phyloP scores from a whole-genome alignment of 2,888 invertebrate genomes.

The Caenorhabditis parvicauda region DNA sequence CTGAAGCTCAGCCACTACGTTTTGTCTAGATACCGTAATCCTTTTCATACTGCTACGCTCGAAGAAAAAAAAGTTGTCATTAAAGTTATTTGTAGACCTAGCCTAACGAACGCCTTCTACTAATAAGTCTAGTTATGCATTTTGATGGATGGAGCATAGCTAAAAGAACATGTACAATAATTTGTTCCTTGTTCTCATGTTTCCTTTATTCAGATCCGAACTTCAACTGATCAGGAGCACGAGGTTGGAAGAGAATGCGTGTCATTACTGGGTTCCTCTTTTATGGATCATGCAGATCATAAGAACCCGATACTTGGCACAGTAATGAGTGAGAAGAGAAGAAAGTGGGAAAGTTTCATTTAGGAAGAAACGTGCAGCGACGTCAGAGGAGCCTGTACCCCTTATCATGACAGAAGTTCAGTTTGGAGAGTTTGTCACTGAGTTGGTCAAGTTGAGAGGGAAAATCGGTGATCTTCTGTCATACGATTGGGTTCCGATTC shows the following conservation, averaged over 20 bases:
- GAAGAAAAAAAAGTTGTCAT: background rate
- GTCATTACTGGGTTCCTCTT: conserved; percentile 35
- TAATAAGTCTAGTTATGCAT: too few species aligned
- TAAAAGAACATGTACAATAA: too few species aligned
- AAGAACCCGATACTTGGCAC: conserved; percentile 15
- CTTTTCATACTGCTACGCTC: background rate
- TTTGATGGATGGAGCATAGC: too few species aligned
- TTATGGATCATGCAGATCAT: conserved; percentile 30
- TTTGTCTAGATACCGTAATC: too few species aligned
- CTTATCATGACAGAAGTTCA: conserved; percentile 23
- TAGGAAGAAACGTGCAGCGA: background rate
- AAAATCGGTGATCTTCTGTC: conserved; percentile 29
- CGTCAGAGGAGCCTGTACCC: background rate
- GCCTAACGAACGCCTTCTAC: too few species aligned
- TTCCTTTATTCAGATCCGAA: conserved; percentile 20
- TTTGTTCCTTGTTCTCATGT: background rate
- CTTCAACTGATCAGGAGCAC: conserved; percentile 12
- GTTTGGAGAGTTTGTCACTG: conserved; percentile 17
- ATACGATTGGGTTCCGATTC: conserved; percentile 44
- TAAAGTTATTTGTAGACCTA: too few species aligned
- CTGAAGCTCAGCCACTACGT: too few species aligned
- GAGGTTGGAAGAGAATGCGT: conserved; percentile 7
- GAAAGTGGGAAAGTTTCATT: background rate
- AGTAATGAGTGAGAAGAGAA: background rate
- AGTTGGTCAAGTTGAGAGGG: conserved; percentile 18